A percentile compares a stretch with the other conserved stretches of the same genome.
Evolutionary conservation across 1,140 invertebrate genomes (phyloP).

Genomic region (Drosophila virilis): DNA sequence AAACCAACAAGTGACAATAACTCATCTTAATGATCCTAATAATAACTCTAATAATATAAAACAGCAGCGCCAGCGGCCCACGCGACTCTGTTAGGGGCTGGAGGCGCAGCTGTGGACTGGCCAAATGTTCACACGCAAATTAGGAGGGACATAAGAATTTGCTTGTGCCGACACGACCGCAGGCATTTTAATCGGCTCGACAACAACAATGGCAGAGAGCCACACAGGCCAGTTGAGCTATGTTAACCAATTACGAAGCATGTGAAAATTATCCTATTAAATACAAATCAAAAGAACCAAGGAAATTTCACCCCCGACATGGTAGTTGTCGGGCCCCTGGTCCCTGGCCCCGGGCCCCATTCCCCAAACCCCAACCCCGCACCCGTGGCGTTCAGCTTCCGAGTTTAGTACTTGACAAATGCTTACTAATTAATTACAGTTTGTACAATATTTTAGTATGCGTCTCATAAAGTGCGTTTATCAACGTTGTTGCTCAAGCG

Average conservation of each 20-base stretch:
- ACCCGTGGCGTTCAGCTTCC: slow-evolving; percentile 16
- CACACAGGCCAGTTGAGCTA: slow-evolving; percentile 18
- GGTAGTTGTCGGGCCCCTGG: background rate
- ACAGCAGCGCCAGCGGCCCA: slow-evolving; percentile 63
- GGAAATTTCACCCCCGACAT: slow-evolving; percentile 35
- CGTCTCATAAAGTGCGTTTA: slow-evolving; percentile 80
- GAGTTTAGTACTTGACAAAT: slow-evolving; percentile 83
- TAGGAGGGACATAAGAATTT: slow-evolving; percentile 82
- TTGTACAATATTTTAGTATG: slow-evolving; percentile 84
- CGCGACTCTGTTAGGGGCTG: slow-evolving; percentile 30
- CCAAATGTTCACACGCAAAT: slow-evolving; percentile 79
- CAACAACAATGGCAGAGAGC: slow-evolving; percentile 10
- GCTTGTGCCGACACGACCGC: slow-evolving; percentile 49
- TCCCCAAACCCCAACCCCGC: background rate
- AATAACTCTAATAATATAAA: slow-evolving; percentile 81
- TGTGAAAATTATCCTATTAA: slow-evolving; percentile 84
- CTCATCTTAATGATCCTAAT: slow-evolving; percentile 78
- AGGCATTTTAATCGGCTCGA: slow-evolving; percentile 54
- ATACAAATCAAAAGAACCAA: slow-evolving; percentile 72
- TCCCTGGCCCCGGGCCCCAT: slow-evolving; percentile 1
- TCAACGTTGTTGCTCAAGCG: slow-evolving; percentile 30
- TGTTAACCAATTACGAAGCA: slow-evolving; percentile 74
- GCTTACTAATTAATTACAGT: slow-evolving; percentile 84
- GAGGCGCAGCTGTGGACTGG: slow-evolving; percentile 33
- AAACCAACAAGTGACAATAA: slow-evolving; percentile 74